These are phyloP conservation scores for Accipiter cooperii DNA, from an alignment of 2,113 vertebrate species.

Conservation along the genomic window DNA sequence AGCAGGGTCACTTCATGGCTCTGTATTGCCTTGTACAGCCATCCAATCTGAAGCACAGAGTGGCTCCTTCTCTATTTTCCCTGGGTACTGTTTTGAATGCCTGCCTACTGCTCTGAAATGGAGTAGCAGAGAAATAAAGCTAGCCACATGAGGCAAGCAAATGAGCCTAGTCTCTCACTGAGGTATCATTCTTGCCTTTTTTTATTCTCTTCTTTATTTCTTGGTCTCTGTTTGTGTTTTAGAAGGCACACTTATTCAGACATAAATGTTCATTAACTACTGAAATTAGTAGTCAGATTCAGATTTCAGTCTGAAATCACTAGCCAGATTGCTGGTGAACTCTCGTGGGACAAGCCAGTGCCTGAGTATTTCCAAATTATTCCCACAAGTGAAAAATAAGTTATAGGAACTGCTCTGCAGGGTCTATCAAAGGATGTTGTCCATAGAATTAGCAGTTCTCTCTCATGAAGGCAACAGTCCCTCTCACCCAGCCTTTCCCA, in stretches of 20 bases:
- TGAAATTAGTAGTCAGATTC: neutral
- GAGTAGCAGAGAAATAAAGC: neutral
- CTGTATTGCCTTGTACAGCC: neutral
- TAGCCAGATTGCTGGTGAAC: neutral
- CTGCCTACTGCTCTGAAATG: neutral
- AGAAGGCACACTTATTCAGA: neutral
- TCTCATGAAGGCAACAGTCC: neutral
- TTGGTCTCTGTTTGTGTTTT: neutral
- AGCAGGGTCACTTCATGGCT: neutral
- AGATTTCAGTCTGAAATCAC: too few species aligned
- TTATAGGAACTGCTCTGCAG: neutral
- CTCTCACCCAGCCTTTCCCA: neutral
- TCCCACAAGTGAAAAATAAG: neutral
- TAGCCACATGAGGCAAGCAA: rapidly evolving
- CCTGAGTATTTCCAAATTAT: neutral
- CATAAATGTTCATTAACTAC: neutral
- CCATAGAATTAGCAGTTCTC: neutral
- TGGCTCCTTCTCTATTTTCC: neutral
- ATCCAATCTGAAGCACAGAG: neutral
- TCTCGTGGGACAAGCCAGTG: neutral
- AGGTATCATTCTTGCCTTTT: neutral
- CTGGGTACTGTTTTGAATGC: neutral
- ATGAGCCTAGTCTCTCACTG: neutral
- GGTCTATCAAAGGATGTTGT: rapidly evolving
- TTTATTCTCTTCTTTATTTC: neutral